Conservation (phyloP, 2,888 invertebrate species). For the Oscheius myriophilus region DNA sequence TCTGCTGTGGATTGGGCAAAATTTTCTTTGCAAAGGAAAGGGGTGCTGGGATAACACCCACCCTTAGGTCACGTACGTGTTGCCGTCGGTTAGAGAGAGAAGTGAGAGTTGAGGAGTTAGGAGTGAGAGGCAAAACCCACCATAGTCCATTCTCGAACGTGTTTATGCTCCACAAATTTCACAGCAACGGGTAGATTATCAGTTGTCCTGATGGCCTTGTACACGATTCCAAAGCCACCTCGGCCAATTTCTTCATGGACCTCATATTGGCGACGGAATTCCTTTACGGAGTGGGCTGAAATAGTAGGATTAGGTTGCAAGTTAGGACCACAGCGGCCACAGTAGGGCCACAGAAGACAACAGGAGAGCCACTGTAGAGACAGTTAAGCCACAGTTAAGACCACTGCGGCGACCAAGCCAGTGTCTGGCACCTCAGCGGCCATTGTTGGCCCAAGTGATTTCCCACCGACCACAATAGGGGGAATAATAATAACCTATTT, state of each 20-base stretch:
- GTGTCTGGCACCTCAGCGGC: too few relatives aligned
- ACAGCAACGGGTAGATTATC: slow-evolving; percentile 66
- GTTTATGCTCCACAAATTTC: slow-evolving; percentile 66
- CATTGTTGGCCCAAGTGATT: too few relatives aligned
- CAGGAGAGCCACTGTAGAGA: too few relatives aligned
- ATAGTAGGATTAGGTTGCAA: too few relatives aligned
- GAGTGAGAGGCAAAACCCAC: slow-evolving; percentile 16
- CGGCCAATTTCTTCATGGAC: slow-evolving; percentile 64
- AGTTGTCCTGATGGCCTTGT: slow-evolving; percentile 53
- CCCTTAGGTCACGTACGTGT: too few relatives aligned
- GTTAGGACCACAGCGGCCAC: too few relatives aligned
- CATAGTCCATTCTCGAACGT: slow-evolving; percentile 65
- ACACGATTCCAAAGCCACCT: slow-evolving; percentile 67
- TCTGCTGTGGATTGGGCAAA: too few relatives aligned
- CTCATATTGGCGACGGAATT: slow-evolving; percentile 59
- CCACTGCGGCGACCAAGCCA: background rate
- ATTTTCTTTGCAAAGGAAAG: too few relatives aligned
- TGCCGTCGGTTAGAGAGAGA: slow-evolving; percentile 8
- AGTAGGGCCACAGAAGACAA: too few relatives aligned
- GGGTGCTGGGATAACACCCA: too few relatives aligned
- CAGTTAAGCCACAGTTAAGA: too few relatives aligned
- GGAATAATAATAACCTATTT: background rate
- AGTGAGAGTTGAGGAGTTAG: background rate
- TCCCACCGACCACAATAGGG: too few relatives aligned
- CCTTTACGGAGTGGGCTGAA: slow-evolving; percentile 59